Evolutionary conservation across 2,113 vertebrate genomes (phyloP).

Genomic region (Xiphorhynchus elegans): DNA sequence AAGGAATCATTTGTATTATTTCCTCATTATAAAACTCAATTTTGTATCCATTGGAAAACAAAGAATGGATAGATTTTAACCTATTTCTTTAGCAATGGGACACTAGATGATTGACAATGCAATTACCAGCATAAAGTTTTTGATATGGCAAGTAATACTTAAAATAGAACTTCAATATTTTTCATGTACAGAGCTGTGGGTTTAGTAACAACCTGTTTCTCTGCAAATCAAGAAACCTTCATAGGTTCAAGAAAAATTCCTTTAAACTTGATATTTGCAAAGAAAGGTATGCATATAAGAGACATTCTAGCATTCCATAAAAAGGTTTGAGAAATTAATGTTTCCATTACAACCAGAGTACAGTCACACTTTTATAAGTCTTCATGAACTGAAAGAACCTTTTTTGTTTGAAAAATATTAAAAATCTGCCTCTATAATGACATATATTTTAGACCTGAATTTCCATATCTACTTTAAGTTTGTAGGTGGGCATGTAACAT

Average conservation of each 20-base stretch:
- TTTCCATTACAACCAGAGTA: background rate
- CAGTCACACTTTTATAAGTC: background rate
- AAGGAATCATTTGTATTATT: background rate
- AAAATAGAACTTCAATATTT: conserved; percentile 83
- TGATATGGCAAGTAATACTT: conserved; percentile 77
- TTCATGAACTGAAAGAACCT: background rate
- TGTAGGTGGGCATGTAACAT: background rate
- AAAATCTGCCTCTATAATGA: background rate
- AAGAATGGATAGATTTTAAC: conserved; percentile 17
- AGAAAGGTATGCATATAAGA: background rate
- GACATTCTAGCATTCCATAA: background rate
- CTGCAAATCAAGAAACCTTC: background rate
- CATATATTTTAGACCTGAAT: background rate
- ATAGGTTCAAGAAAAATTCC: background rate
- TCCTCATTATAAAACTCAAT: conserved; percentile 11
- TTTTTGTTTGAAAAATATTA: background rate
- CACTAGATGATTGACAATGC: conserved; percentile 82
- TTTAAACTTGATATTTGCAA: background rate
- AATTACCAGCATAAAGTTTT: conserved; percentile 80
- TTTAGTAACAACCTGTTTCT: conserved; percentile 23
- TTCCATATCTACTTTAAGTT: background rate
- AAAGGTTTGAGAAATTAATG: background rate
- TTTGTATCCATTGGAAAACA: background rate
- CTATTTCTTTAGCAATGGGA: conserved; percentile 69
- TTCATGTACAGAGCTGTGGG: conserved; percentile 10